Conservation (phyloP, 2,113 vertebrate genomes). For the Bubalus kerabau region DNA sequence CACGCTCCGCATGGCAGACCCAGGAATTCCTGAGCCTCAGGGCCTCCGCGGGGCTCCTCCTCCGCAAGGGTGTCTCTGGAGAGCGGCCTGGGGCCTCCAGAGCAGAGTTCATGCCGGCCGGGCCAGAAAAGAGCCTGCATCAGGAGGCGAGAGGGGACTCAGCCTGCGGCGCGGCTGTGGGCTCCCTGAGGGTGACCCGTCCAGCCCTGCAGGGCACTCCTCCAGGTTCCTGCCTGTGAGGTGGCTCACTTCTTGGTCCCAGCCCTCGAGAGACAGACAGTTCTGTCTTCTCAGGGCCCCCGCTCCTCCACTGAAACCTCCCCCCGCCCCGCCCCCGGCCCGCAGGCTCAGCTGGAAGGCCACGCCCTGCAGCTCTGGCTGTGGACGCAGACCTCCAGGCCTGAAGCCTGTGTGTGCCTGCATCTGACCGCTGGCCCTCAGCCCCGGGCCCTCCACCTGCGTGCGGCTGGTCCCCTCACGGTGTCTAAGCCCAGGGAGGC, state of each 20-base stretch:
- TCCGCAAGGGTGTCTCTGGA: fast-evolving
- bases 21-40: background rate
- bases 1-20: fast-evolving
- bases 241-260: background rate
- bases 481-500: background rate
- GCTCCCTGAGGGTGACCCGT: background rate
- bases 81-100: background rate
- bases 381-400: background rate
- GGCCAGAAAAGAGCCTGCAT: background rate
- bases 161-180: background rate
- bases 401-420: fast-evolving
- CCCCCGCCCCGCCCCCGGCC: fast-evolving
- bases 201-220: background rate
- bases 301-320: background rate
- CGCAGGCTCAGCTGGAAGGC: background rate
- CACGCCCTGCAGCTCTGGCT: background rate
- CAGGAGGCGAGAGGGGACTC: background rate
- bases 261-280: background rate
- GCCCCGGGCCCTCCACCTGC: background rate
- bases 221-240: background rate
- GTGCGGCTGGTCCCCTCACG: fast-evolving
- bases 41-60: background rate
- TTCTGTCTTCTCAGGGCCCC: background rate
- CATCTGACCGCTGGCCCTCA: background rate
- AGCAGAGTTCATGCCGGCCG: fast-evolving